These are phyloP conservation scores for Clarias laeviceps DNA, from an alignment of 2,797 vertebrate species.

Conservation along the genomic window DNA sequence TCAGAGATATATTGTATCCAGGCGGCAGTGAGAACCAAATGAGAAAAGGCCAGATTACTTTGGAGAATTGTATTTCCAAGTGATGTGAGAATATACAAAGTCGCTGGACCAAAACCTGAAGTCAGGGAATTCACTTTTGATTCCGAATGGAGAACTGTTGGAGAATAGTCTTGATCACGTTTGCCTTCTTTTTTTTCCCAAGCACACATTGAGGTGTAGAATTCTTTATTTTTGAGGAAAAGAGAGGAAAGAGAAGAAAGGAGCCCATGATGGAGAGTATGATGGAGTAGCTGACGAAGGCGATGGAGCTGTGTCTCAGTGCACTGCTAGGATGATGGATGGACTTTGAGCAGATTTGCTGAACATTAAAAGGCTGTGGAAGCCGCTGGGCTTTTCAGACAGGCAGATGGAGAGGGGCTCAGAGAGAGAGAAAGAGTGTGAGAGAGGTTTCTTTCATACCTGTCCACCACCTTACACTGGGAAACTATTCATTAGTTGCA, in stretches of 20 bases:
- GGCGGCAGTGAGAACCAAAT: slow-evolving; percentile 65
- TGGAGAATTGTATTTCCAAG: slow-evolving; percentile 68
- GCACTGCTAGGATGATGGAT: slow-evolving; percentile 63
- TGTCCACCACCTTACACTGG: slow-evolving; percentile 35
- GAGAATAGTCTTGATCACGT: slow-evolving; percentile 52
- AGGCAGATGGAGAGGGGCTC: slow-evolving; percentile 50
- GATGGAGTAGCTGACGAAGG: slow-evolving; percentile 58
- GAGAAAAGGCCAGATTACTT: slow-evolving; percentile 69
- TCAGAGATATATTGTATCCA: slow-evolving; percentile 66
- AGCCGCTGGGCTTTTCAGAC: slow-evolving; percentile 60
- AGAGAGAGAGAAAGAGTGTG: slow-evolving; percentile 34
- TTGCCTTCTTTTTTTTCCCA: slow-evolving; percentile 42
- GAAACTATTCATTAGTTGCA: slow-evolving; percentile 50
- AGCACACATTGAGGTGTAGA: slow-evolving; percentile 48
- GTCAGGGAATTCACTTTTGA: slow-evolving; percentile 54
- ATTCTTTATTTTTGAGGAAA: slow-evolving; percentile 44
- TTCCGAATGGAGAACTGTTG: slow-evolving; percentile 58
- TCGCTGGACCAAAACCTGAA: slow-evolving; percentile 59
- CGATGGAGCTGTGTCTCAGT: slow-evolving; percentile 55
- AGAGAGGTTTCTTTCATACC: slow-evolving; percentile 38
- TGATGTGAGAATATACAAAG: slow-evolving; percentile 68
- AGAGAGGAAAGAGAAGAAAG: slow-evolving; percentile 52
- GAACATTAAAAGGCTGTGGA: slow-evolving; percentile 68
- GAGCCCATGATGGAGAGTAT: slow-evolving; percentile 57
- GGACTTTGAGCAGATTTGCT: slow-evolving; percentile 69